Base-by-base conservation (phyloP, 2,113 vertebrate genomes). In the Cynopterus brachyotis region DNA sequence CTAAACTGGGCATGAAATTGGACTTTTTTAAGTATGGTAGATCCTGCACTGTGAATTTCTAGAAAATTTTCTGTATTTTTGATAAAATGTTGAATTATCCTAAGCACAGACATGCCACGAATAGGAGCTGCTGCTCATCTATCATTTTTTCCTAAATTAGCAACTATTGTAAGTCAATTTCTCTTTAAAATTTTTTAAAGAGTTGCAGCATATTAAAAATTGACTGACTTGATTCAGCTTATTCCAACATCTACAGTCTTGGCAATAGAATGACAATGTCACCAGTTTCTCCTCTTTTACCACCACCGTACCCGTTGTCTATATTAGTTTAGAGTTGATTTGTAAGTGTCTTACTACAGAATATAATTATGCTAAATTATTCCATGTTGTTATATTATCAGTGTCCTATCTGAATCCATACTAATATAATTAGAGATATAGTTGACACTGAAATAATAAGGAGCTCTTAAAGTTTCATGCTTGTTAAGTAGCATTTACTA, bases 341-440 rank as follows among this genome's bases (percentile, higher is more conserved):
- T 96, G 92, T 92, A 97, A 95, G 96, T 35, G 72, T 89, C 81
- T 79, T 95, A 90, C 64, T 92, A 93, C 78, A 97, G 80, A 83
- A 97, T 97, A 83, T 93, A 97, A 97, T 95, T 92, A 96, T 93
- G 95, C 80, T 97, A 97, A 96, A 91, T 97, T 91, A 97, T 97
- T 97, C 94, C 47, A 81, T 95, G 93, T 96, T 97, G 89, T 96
- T 97, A 85, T 92, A 92, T 87, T 97, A 97, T 96, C 94, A 94
- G 89, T 95, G 89, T 98, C 93, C 95, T 97, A 91, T 97, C 96
- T 96, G 78, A 96, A 97, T 95, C 93, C 91, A 93, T 95, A 96
- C 91, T 95, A 97, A 97, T 96, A 96, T 95, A 97, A 97, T 97
- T 97, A 97, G 89, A 97, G 91, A 95, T 87, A 96, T 94, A 97